Base-by-base conservation (phyloP, 2,797 vertebrate genomes). In the Enteromius viviparus region DNA sequence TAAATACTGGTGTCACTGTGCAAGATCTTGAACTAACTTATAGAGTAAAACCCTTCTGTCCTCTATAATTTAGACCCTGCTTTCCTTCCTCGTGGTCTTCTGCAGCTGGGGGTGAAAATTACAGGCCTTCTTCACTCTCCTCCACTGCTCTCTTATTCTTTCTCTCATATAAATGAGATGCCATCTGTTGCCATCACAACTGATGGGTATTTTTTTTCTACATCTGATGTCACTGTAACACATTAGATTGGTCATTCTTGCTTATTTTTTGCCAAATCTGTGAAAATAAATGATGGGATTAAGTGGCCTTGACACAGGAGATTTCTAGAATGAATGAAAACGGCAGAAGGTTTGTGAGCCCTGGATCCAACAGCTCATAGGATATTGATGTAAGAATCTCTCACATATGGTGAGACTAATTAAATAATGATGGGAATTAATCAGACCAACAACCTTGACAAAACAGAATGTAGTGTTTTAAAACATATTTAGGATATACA, bases 41-140 rank as follows among this genome's bases (percentile, higher is more conserved):
- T 60, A 32, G 45, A 85, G 85, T 84, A 86, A 76, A 89, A 89
- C 89, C 85, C 87, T 87, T 87, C 84, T 83, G 87, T 89, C 87
- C 91, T 87, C 82, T 89, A 88, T 93, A 93, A 93, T 93, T 89
- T 91, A 91, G 85, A 90, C 82, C 87, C 42, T 76, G 90, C 45
- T 55, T 80, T 85, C 79, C 84, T 80, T 78, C 68, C 70, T 60
- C 29, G 80, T 17, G 76, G 76, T 60, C 51, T 47, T 55, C 88
- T 62, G 86, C 89, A 89, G 86, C 90, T 88, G 86, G 90, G 77
- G 85, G 76, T 83, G 89, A 76, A 92, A 92, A 92, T 93, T 90
- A 93, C 83, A 90, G 91, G 85, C 88, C 89, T 84, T 84, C 76
- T 26, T 65, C 53, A 37, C 58, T 47, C 37, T 32, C n/a, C 26